phyloP scores from a whole-genome alignment of 2,888 invertebrate species.

The Chymomyza procnemis region DNA sequence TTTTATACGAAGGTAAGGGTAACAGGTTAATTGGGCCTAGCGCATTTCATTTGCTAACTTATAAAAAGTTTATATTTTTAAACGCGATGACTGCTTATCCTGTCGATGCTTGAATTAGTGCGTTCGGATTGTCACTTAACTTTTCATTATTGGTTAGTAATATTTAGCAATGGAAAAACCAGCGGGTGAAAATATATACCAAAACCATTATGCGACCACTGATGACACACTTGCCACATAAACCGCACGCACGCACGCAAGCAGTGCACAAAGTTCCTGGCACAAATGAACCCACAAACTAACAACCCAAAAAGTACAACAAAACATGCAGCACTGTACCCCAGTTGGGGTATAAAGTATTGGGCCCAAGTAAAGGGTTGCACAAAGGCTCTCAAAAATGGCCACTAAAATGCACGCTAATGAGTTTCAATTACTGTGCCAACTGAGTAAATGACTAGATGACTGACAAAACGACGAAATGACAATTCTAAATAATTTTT shows the following conservation, averaged over 20 bases:
- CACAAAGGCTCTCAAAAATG: slow-evolving; percentile 44
- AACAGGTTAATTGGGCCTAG: too few relatives aligned
- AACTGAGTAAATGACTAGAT: slow-evolving; percentile 5
- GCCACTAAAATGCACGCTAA: slow-evolving; percentile 72
- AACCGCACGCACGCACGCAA: slow-evolving; percentile 58
- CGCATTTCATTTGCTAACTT: too few relatives aligned
- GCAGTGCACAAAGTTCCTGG: not conserved
- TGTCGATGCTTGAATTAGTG: too few relatives aligned
- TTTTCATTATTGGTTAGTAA: too few relatives aligned
- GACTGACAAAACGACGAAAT: slow-evolving; percentile 22
- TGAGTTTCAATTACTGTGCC: slow-evolving; percentile 67
- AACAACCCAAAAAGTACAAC: slow-evolving; percentile 1
- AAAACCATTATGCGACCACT: slow-evolving; percentile 42
- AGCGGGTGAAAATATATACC: too few relatives aligned
- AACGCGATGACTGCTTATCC: too few relatives aligned
- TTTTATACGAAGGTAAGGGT: too few relatives aligned
- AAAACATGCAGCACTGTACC: slow-evolving; percentile 34
- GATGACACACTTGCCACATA: slow-evolving; percentile 72
- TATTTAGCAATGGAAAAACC: slow-evolving; percentile 21
- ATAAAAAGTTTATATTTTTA: too few relatives aligned
- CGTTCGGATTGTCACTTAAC: too few relatives aligned
- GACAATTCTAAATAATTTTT: slow-evolving; percentile 50
- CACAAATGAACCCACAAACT: not conserved
- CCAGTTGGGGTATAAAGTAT: slow-evolving; percentile 49
- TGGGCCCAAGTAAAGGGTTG: slow-evolving; percentile 27